Evolutionary conservation across 2,888 invertebrate species (phyloP).

Genomic region (Helobdella robusta): DNA sequence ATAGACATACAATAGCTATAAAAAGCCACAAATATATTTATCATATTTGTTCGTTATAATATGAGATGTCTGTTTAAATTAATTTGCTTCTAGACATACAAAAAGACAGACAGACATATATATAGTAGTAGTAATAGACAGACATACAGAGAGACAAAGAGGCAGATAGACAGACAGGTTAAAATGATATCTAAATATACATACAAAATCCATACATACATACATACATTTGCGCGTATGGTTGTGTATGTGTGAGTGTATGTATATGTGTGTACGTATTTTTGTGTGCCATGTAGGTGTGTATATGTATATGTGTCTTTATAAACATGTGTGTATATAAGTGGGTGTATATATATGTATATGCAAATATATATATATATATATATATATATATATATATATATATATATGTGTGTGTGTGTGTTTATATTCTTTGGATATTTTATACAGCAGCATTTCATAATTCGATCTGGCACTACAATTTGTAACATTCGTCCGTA

Average conservation of each 20-base stretch:
- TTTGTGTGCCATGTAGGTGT: neutral
- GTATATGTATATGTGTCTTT: neutral
- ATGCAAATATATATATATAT: neutral
- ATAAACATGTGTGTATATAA: neutral
- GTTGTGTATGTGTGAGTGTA: neutral
- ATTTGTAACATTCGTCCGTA: too few relatives aligned
- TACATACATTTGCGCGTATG: neutral
- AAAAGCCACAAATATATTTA: too few relatives aligned
- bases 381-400: constrained; percentile 1
- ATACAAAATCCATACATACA: constrained; percentile 1
- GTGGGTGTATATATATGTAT: neutral
- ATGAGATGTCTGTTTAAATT: too few relatives aligned
- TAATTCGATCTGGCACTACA: too few relatives aligned
- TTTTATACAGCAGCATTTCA: too few relatives aligned
- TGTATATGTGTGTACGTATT: neutral
- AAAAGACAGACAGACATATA: too few relatives aligned
- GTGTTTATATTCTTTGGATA: neutral
- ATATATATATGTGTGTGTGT: constrained; percentile 2
- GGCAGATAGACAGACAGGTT: neutral
- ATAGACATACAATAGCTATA: too few relatives aligned
- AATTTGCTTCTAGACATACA: too few relatives aligned
- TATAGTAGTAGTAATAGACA: neutral
- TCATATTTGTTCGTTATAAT: too few relatives aligned
- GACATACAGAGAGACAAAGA: neutral
- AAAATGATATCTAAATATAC: neutral